These are phyloP conservation scores for Catonia carolina DNA, from an alignment of 2,888 invertebrate species.

Conservation along the genomic window DNA sequence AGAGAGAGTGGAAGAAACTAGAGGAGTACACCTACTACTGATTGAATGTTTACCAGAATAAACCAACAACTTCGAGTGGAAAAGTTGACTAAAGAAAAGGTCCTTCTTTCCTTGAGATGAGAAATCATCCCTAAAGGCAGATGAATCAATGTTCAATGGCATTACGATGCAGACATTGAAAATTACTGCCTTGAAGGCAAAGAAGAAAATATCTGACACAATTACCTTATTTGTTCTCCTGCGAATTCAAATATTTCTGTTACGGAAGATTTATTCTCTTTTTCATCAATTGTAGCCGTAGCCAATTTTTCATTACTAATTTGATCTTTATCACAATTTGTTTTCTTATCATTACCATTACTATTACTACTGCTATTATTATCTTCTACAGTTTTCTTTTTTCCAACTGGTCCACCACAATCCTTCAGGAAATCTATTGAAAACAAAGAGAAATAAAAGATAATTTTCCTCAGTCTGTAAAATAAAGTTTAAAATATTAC, in stretches of 20 bases:
- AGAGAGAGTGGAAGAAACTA: no score
- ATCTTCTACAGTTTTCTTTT: constrained; percentile 31
- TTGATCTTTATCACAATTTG: constrained; percentile 21
- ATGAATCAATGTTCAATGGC: no score
- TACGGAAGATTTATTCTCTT: constrained; percentile 51
- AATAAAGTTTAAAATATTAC: background rate
- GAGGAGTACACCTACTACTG: no score
- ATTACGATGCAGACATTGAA: no score
- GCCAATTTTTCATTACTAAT: constrained; percentile 7
- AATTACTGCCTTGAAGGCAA: no score
- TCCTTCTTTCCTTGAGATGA: no score
- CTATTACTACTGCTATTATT: constrained; percentile 13
- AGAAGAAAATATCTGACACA: no score
- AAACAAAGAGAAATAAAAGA: constrained; percentile 6
- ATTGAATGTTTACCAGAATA: no score
- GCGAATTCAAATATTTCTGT: constrained; percentile 78
- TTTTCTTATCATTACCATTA: constrained; percentile 19
- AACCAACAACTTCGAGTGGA: no score
- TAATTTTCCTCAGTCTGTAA: background rate
- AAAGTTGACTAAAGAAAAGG: no score
- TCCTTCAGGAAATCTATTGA: constrained; percentile 35
- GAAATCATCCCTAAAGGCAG: no score
- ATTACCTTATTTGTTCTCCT: constrained; percentile 70
- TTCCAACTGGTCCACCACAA: constrained; percentile 28
- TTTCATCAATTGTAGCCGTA: constrained; percentile 28